Percentiles rank a stretch among this genome's conserved stretches.
Evolutionary conservation across 2,888 invertebrate species (phyloP).

Genomic region (Dimorphilus gyrociliatus): DNA sequence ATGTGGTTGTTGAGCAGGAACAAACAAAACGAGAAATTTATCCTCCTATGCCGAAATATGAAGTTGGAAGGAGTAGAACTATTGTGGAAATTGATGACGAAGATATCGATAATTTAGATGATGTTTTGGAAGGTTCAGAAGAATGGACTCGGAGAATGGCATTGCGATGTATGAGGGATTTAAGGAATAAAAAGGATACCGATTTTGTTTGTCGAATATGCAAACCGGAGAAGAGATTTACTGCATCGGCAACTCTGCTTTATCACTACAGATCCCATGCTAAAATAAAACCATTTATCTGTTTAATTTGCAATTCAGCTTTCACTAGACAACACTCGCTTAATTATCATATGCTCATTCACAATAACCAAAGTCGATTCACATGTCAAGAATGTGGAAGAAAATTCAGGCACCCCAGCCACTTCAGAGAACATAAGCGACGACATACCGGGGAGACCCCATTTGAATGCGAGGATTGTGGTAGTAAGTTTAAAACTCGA

Average conservation of each 20-base stretch:
- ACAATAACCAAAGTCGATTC: conserved; percentile 46
- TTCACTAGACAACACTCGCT: conserved; percentile 47
- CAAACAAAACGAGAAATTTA: conserved; percentile 8
- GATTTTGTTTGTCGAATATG: conserved; percentile 44
- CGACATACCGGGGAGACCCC: conserved; percentile 40
- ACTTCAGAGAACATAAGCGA: conserved; percentile 44
- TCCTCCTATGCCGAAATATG: conserved; percentile 27
- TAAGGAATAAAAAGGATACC: conserved; percentile 21
- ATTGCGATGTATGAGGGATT: conserved; percentile 38
- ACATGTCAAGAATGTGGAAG: conserved; percentile 45
- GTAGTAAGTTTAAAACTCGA: conserved; percentile 43
- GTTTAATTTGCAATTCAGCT: conserved; percentile 44
- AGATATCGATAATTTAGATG: neutral
- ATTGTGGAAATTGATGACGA: neutral
- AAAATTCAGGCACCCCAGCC: conserved; percentile 47
- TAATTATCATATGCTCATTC: conserved; percentile 48
- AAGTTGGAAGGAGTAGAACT: conserved; percentile 19
- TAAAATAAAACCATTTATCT: conserved; percentile 47
- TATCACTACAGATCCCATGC: conserved; percentile 48
- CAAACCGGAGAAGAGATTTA: conserved; percentile 42
- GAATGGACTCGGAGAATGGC: conserved; percentile 42
- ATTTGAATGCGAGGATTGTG: conserved; percentile 28
- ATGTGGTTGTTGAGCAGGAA: conserved; percentile 15
- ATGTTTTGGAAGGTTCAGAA: neutral
- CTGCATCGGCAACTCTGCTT: conserved; percentile 45